These are phyloP conservation scores for Bagarius yarrelli DNA, from an alignment of 2,113 vertebrate genomes.

Conservation along the genomic window DNA sequence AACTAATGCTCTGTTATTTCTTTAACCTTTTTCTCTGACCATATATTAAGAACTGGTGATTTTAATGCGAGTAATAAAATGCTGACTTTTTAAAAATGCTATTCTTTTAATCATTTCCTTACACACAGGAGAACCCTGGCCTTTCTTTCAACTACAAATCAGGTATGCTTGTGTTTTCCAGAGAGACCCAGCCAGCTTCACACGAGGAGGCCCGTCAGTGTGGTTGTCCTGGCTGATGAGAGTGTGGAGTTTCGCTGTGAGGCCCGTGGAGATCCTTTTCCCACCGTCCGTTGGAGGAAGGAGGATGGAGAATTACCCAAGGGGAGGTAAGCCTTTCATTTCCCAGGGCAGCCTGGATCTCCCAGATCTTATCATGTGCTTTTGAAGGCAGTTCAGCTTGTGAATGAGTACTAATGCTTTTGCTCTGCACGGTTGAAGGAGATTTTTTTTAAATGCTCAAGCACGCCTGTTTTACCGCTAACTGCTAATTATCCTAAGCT, in stretches of 20 bases:
- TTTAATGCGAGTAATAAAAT: not conserved
- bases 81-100: not conserved
- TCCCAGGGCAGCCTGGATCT: not conserved
- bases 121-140: not conserved
- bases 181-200: slow-evolving; percentile 93
- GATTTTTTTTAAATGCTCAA: not conserved
- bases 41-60: not conserved
- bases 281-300: slow-evolving; percentile 94
- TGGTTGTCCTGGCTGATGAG: slow-evolving; percentile 90
- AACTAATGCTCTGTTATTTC: not conserved
- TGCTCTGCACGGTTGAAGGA: slow-evolving; percentile 18
- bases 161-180: slow-evolving; percentile 44
- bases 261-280: slow-evolving; percentile 93
- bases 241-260: slow-evolving; percentile 95
- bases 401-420: slow-evolving; percentile 13
- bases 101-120: not conserved
- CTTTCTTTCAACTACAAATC: slow-evolving; percentile 13
- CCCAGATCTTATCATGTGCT: slow-evolving; percentile 4
- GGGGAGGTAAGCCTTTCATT: slow-evolving; percentile 75
- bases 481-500: not conserved
- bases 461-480: slow-evolving; percentile 11
- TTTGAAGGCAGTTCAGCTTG: not conserved
- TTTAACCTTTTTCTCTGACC: not conserved
- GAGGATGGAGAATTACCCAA: slow-evolving; percentile 95
- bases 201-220: slow-evolving; percentile 86